phyloP scores from a whole-genome alignment of 2,113 vertebrate species.

The Chlamydotis undulata region DNA sequence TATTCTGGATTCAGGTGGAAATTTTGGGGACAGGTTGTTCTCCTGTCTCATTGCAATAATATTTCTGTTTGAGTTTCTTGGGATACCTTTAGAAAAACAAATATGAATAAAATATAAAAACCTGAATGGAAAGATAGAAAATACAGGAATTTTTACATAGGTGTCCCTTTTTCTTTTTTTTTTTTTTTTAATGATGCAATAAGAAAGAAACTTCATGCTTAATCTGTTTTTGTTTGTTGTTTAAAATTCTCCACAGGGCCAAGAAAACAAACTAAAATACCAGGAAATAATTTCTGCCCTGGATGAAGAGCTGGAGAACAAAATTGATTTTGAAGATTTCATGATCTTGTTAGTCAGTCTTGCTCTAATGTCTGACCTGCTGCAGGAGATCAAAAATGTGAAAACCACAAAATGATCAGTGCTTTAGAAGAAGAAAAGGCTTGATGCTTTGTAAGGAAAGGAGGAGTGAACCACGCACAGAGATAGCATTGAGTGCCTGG shows the following conservation, averaged over 20 bases:
- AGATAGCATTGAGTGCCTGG: neutral
- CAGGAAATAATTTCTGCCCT: constrained; percentile 77
- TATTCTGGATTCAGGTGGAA: neutral
- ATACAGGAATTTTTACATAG: neutral
- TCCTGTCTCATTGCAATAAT: neutral
- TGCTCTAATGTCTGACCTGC: constrained; percentile 74
- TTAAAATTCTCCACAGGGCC: constrained; percentile 67
- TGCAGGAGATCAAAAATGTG: constrained; percentile 69
- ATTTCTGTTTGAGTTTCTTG: neutral
- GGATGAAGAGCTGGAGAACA: constrained; percentile 68
- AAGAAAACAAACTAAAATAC: constrained; percentile 79
- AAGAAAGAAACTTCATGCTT: neutral
- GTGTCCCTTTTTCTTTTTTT: neutral
- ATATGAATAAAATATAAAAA: neutral
- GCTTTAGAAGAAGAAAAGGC: neutral
- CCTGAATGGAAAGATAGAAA: neutral
- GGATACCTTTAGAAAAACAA: neutral
- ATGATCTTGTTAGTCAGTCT: constrained; percentile 78
- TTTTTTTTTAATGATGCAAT: neutral
- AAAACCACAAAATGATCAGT: constrained; percentile 56
- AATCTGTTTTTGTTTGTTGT: neutral
- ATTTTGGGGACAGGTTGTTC: neutral
- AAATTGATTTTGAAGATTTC: constrained; percentile 81
- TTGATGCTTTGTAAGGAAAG: neutral
- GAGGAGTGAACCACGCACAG: neutral